Base-by-base conservation (phyloP, 2,888 invertebrate species). In the Aphelenchoides bicaudatus region DNA sequence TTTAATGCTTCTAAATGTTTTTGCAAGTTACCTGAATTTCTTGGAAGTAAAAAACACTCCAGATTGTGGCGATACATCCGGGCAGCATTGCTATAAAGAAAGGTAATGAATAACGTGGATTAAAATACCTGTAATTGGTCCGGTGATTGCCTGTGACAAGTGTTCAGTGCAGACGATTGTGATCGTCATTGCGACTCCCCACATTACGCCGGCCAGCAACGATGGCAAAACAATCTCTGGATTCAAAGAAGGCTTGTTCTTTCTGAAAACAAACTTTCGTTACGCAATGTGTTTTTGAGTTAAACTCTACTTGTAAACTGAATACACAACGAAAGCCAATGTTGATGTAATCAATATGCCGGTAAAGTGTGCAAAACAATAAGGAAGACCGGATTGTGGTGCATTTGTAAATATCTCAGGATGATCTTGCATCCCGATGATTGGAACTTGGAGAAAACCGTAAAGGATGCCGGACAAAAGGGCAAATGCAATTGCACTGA, bases 121-220 rank as follows among this genome's bases (percentile, higher is more conserved):
- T n/a, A n/a, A n/a, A n/a, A 4, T n/a, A n/a, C n/a, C n/a, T n/a
- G 82, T 76, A 46, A 83, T 80, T n/a, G 82, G 82, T 64, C 81
- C 83, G 52, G 81, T 78, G 49, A 83, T 79, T n/a, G 82, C 73
- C 63, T 81, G 80, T 1, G 80, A 80, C 21, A 83, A 68, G 2
- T 73, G 71, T 57, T 79, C 75, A 64, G 82, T 83, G 43, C 82
- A 81, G 2, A 82, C 68, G 70, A 82, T 81, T 78, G 81, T 82
- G 46, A 72, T 70, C 2, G 73, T 63, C 0, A 79, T 76, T n/a
- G 80, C 82, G 2, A 80, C 61, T 13, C 73, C 80, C 80, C 82
- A 82, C 76, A 83, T 78, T 1, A 79, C 37, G 0, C 83, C 83
- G 1, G 80, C 78, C 4, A 79, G 54, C 25, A 82, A 62, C 5